Conservation (phyloP, 1,140 invertebrate species). For the Pteromalus puparum region DNA sequence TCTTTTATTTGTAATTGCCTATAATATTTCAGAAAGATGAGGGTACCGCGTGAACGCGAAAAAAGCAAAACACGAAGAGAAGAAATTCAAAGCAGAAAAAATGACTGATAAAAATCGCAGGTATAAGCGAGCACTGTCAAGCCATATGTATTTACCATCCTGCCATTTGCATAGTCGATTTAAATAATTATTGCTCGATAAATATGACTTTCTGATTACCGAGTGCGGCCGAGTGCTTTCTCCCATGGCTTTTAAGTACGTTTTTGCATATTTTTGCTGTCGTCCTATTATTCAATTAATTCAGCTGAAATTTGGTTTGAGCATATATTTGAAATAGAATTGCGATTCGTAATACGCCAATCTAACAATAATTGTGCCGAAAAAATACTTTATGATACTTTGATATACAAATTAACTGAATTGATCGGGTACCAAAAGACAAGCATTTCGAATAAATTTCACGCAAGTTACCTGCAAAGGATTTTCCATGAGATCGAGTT, state of each 20-base stretch:
- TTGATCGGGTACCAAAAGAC: too few relatives aligned
- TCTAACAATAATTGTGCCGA: too few relatives aligned
- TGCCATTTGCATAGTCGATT: neutral
- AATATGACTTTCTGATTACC: neutral
- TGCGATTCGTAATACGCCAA: too few relatives aligned
- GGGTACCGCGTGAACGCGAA: neutral
- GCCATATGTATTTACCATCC: neutral
- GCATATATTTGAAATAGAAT: too few relatives aligned
- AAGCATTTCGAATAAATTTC: too few relatives aligned
- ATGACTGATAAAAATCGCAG: neutral
- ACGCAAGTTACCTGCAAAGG: too few relatives aligned
- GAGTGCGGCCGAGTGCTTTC: neutral
- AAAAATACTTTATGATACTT: too few relatives aligned
- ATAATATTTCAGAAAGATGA: neutral
- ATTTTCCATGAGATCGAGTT: too few relatives aligned
- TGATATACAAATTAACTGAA: too few relatives aligned
- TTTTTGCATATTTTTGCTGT: neutral
- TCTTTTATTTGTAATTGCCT: neutral
- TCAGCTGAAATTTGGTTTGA: too few relatives aligned
- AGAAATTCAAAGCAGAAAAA: neutral
- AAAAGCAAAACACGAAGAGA: neutral
- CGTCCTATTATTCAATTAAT: too few relatives aligned
- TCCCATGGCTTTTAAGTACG: neutral
- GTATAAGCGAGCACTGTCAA: neutral
- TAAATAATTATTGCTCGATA: conserved; percentile 1